phyloP scores from a whole-genome alignment of 2,113 vertebrate species.

The Chlamydotis undulata region DNA sequence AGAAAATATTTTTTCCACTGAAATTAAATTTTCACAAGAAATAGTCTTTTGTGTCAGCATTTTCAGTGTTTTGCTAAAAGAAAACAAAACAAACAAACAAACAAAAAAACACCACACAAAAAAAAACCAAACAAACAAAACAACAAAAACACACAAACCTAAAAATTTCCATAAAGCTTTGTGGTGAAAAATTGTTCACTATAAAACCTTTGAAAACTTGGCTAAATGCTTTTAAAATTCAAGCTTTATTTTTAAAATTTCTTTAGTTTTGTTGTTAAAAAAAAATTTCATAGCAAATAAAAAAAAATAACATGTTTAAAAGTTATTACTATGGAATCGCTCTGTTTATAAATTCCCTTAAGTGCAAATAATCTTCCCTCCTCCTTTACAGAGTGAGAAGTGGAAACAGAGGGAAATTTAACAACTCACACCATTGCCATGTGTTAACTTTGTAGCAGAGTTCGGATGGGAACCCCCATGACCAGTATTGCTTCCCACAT shows the following conservation, averaged over 20 bases:
- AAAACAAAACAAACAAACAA: neutral
- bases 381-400: neutral
- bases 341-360: neutral
- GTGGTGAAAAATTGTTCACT: neutral
- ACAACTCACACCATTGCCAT: neutral
- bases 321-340: neutral
- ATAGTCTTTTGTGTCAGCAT: neutral
- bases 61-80: neutral
- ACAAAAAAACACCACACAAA: too few relatives aligned
- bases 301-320: neutral
- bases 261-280: neutral
- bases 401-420: neutral
- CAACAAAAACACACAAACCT: neutral
- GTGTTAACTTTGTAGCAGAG: neutral
- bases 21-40: neutral
- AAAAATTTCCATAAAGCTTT: neutral
- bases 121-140: too few relatives aligned
- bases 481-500: neutral
- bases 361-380: neutral
- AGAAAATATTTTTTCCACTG: neutral
- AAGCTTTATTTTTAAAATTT: neutral
- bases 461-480: neutral
- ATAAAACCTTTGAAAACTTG: neutral
- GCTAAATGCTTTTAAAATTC: neutral
- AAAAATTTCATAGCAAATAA: neutral